Conservation (phyloP, 2,113 vertebrate species). For the Erpornis zantholeuca region DNA sequence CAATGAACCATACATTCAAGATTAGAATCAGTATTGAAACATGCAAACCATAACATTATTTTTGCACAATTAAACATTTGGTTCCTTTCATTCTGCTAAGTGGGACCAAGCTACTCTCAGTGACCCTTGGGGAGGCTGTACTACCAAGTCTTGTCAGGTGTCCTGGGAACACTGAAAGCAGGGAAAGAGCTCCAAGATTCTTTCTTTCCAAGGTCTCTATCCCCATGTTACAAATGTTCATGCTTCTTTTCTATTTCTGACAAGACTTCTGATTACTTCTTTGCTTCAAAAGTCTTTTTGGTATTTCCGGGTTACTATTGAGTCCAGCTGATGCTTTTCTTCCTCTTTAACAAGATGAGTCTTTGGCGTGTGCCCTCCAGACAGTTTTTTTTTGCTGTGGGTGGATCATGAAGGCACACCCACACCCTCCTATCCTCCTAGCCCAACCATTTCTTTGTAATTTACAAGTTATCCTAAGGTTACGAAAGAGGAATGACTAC, state of each 20-base stretch:
- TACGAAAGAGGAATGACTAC: accelerated
- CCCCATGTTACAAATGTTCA: background rate
- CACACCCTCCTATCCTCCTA: background rate
- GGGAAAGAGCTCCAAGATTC: accelerated
- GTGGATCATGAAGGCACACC: background rate
- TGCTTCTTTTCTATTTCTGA: background rate
- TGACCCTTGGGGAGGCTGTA: background rate
- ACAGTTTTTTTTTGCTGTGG: background rate
- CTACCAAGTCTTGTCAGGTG: background rate
- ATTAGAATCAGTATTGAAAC: background rate
- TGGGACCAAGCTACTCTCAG: background rate
- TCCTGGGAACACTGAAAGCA: background rate
- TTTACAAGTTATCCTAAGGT: background rate
- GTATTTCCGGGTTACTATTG: background rate
- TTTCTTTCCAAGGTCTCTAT: background rate
- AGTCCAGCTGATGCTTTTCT: background rate
- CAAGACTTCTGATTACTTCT: background rate
- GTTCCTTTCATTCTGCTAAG: background rate
- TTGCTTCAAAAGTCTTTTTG: background rate
- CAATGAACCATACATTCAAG: background rate
- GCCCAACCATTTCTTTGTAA: background rate
- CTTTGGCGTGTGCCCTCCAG: background rate
- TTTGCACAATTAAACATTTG: background rate
- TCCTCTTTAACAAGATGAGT: background rate
- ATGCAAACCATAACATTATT: background rate